A percentile compares a stretch with the other conserved stretches of the same genome.
These are phyloP conservation scores for Myanophis thanlyinensis DNA, from an alignment of 2,113 vertebrate species.

Conservation along the genomic window DNA sequence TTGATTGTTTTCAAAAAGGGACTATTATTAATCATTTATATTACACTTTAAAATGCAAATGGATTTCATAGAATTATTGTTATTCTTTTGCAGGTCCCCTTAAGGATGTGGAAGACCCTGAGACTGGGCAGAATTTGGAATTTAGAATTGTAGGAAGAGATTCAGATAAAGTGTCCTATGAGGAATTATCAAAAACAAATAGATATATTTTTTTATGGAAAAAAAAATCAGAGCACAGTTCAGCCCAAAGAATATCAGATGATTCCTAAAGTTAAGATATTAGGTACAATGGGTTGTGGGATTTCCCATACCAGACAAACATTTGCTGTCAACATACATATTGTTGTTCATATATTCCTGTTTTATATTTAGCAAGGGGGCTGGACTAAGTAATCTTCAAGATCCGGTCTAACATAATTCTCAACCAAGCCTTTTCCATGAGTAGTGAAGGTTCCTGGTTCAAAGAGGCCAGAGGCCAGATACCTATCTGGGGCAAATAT, in stretches of 20 bases:
- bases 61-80: neutral
- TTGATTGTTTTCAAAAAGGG: neutral
- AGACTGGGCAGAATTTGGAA: neutral
- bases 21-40: constrained; percentile 3
- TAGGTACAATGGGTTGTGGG: neutral
- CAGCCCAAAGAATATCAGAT: neutral
- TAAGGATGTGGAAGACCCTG: neutral
- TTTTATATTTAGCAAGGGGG: neutral
- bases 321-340: neutral
- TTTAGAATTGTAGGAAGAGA: neutral
- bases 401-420: neutral
- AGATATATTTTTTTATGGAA: neutral
- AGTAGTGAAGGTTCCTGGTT: neutral
- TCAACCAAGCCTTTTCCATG: neutral
- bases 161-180: neutral
- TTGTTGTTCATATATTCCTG: neutral
- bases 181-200: neutral
- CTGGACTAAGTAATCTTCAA: neutral
- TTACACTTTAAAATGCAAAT: constrained; percentile 20
- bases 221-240: neutral
- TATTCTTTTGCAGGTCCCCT: neutral
- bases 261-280: neutral
- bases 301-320: neutral
- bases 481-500: neutral
- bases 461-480: neutral